phyloP scores from a whole-genome alignment of 2,113 vertebrate species.

The Paracyprichromis sp. region DNA sequence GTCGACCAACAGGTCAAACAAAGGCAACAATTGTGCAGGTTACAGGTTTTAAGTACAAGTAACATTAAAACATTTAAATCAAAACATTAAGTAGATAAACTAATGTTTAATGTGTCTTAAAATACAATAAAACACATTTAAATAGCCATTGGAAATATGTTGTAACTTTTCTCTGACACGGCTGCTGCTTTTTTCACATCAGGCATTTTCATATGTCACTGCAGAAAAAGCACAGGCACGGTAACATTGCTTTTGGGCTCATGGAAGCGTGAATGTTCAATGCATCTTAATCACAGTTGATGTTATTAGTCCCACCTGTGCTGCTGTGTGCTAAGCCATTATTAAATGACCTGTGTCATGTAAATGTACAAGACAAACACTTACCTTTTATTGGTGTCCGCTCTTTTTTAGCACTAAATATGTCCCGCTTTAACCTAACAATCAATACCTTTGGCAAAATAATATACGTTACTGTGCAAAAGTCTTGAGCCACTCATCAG shows the following conservation, averaged over 20 bases:
- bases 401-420: neutral
- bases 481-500: neutral
- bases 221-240: neutral
- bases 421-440: neutral
- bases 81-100: neutral
- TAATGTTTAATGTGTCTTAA: neutral
- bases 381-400: fast-evolving
- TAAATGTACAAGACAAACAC: neutral
- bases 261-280: neutral
- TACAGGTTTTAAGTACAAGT: neutral
- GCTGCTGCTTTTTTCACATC: neutral
- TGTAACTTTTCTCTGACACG: neutral
- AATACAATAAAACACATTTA: neutral
- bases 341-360: neutral
- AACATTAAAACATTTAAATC: neutral
- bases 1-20: neutral
- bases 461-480: neutral
- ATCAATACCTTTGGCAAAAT: neutral
- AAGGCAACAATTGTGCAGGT: neutral
- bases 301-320: neutral
- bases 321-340: neutral
- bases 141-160: neutral
- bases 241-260: neutral
- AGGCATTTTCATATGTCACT: neutral
- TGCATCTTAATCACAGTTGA: neutral